Evolutionary conservation across 2,888 invertebrate genomes (phyloP), one percentile per base, ranked within the genome.

Genomic region (Lasius platythorax): DNA sequence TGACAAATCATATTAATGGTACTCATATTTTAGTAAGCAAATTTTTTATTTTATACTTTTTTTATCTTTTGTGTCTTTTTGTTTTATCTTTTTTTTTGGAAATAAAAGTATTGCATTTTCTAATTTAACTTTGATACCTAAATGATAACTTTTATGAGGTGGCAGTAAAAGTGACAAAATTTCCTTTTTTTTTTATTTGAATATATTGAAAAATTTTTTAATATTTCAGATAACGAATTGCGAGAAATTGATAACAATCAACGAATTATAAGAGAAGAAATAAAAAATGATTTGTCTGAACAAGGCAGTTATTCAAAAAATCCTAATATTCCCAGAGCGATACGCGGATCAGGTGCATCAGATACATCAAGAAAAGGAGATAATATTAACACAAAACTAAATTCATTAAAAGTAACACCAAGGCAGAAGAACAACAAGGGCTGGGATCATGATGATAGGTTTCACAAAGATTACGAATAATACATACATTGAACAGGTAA

Each of bases 371-470:
- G 67, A 9, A 92, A 66, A 79, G 76, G 6, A 89, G 76, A 4
- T 30, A 28, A 73, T 87, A 85, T 84, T 18, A 89, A 90, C 61
- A 87, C 87, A 85, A 37, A 84, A 85, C 5, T 85, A 82, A 53
- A 86, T 58, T 43, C 67, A 0, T 61, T 68, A 11, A 73, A 40
- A 30, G n/a, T 64, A n/a, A 64, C 87, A 82, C 85, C 91, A 0
- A 89, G 87, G 82, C 90, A 90, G 75, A 92, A 86, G 8, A 86
- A 85, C 11, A 91, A 87, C 12, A 91, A 91, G 83, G 90, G 83
- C 76, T 92, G 91, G 92, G 92, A 90, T 61, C 92, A 92, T 43
- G 92, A 92, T 50, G 92, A 92, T 86, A 89, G 92, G 56, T 92
- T 92, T 86, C 90, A 92, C 37, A 91, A 91, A 58, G 89, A 92